Conservation (phyloP, 2,797 vertebrate genomes). For the Pachyuromys duprasi region DNA sequence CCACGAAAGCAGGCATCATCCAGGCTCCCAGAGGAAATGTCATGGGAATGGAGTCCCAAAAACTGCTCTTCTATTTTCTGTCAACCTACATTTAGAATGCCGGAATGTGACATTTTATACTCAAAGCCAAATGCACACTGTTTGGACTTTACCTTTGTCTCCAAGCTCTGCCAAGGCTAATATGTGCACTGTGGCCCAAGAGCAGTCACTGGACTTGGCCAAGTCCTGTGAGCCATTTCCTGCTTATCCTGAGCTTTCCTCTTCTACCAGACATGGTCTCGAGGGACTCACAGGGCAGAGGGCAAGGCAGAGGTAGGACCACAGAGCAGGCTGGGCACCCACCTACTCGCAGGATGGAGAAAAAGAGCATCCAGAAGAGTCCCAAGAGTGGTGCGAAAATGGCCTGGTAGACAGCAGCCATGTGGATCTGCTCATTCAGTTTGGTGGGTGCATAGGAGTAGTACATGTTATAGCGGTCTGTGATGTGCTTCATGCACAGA, state of each 20-base stretch:
- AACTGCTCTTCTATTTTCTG: neutral
- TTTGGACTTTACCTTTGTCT: neutral
- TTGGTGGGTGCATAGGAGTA: conserved; percentile 97
- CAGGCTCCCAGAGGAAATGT: neutral
- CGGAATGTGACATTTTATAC: neutral
- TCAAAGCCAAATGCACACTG: neutral
- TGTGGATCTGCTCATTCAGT: conserved; percentile 94
- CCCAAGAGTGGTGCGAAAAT: conserved; percentile 95
- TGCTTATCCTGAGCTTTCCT: neutral
- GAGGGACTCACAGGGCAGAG: neutral
- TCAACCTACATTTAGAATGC: neutral
- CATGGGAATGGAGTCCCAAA: neutral
- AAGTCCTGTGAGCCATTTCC: rapidly evolving
- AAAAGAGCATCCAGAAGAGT: conserved; percentile 99
- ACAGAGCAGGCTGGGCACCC: conserved; percentile 39
- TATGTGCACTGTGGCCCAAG: rapidly evolving
- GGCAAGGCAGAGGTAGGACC: rapidly evolving
- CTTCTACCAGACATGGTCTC: rapidly evolving
- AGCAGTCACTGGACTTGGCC: neutral
- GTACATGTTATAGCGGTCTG: conserved; percentile 98
- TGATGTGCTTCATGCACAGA: conserved; percentile 96
- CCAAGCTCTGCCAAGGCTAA: neutral
- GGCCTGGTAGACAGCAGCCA: conserved; percentile 94
- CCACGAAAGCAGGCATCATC: neutral
- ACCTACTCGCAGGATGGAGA: conserved; percentile 96